Percentiles rank a stretch among this genome's conserved stretches.
These are phyloP conservation scores for Drosophila kanapiae DNA, from an alignment of 1,140 invertebrate species.

Conservation along the genomic window DNA sequence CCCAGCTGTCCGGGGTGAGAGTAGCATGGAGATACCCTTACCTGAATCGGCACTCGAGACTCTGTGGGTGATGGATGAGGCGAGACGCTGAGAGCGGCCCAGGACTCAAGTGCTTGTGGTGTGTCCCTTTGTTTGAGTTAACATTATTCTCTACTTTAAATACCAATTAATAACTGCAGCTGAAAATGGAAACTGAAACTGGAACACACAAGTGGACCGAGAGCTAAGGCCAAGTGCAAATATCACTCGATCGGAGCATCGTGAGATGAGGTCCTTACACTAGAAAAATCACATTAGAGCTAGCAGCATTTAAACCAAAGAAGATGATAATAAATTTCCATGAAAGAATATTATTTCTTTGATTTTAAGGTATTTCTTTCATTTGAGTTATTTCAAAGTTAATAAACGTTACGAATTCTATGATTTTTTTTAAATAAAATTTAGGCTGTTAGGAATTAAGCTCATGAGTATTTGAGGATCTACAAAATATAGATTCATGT, in stretches of 20 bases:
- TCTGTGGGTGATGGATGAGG: conserved; percentile 79
- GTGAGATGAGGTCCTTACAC: conserved; percentile 19
- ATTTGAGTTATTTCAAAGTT: too few relatives aligned
- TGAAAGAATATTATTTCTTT: too few relatives aligned
- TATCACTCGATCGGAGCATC: conserved; percentile 30
- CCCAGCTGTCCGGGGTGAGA: conserved; percentile 47
- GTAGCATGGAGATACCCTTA: conserved; percentile 41
- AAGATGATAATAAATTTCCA: too few relatives aligned
- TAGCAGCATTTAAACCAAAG: too few relatives aligned
- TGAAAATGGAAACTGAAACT: conserved; percentile 58
- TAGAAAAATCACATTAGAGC: conserved; percentile 5
- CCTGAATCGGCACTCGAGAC: conserved; percentile 64
- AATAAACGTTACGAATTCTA: too few relatives aligned
- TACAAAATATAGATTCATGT: too few relatives aligned
- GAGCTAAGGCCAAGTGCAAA: conserved; percentile 63
- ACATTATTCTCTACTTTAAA: conserved; percentile 83
- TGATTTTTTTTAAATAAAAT: too few relatives aligned
- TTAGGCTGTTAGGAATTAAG: too few relatives aligned
- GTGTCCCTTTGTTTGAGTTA: conserved; percentile 75
- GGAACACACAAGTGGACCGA: conserved; percentile 77
- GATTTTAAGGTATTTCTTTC: too few relatives aligned
- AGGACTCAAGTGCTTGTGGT: conserved; percentile 72
- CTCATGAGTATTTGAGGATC: too few relatives aligned
- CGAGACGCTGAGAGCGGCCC: conserved; percentile 32
- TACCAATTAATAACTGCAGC: conserved; percentile 83